Evolutionary conservation across 2,888 invertebrate genomes (phyloP), one percentile per base, ranked within the genome.

Genomic region (Melipona beecheii): DNA sequence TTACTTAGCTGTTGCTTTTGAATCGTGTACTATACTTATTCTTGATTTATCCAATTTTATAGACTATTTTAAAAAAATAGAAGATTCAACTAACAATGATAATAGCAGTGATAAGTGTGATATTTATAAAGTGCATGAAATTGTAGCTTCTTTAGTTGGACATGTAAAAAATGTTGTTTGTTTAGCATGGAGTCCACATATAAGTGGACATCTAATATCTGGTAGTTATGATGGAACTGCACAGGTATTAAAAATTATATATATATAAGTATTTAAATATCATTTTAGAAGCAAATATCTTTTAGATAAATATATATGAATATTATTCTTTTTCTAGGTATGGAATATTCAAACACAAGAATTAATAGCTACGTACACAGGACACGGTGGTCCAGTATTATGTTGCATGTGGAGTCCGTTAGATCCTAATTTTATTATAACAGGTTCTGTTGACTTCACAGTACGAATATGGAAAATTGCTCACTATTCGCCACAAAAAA

Each of bases 141-240:
- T 91, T 3, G 93, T 94, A 91, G 95, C 94, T 71, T 94, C 90
- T 0, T 91, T 96, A 73, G 84, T 81, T 0, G 96, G 95, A 0
- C 97, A 97, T 92, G 93, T 90, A 49, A 93, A 93, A 0, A 92
- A 95, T 56, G 95, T 97, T 36, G 95, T 96, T 1, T 95, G 95
- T 71, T 88, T 97, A 11, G 95, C 95, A 0, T 97, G 97, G 97
- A 97, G 96, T 93, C 97, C 97, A 0, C 97, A 97, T 91, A 92
- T 95, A 3, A 96, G 96, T 78, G 96, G 95, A 0, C 94, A 95
- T 69, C 94, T 98, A 66, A 95, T 97, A 11, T 96, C 97, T 4
- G 96, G 96, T 0, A 96, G 97, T 2, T 97, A 96, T 83, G 97
- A 98, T 93, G 94, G 95, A 43, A 96, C 96, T 52, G 96, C 96